These are phyloP conservation scores for Psophia crepitans DNA, from an alignment of 2,113 vertebrate species.

Conservation along the genomic window DNA sequence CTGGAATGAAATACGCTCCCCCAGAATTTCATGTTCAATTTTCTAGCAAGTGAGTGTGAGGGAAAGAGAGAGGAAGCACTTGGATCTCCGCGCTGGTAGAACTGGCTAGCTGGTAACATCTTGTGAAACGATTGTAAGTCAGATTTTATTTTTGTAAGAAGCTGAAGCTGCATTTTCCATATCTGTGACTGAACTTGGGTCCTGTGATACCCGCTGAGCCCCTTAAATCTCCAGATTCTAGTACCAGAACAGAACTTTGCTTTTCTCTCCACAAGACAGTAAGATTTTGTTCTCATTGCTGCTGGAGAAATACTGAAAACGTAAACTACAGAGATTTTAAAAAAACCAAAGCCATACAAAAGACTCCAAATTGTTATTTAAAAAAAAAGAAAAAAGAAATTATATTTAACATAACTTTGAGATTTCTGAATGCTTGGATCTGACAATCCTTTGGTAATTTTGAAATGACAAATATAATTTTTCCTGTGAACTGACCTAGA, in stretches of 20 bases:
- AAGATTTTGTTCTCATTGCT: background rate
- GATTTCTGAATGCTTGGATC: background rate
- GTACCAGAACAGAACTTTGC: background rate
- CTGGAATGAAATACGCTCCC: rapidly evolving
- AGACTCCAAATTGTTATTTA: background rate
- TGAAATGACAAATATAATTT: background rate
- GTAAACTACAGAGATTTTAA: background rate
- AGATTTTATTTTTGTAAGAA: background rate
- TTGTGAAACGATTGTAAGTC: background rate
- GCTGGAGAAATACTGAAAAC: background rate
- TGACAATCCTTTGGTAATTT: background rate
- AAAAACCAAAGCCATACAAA: background rate
- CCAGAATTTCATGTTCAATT: too few relatives aligned
- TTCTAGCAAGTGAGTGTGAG: rapidly evolving
- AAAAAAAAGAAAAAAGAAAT: background rate
- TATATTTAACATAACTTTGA: background rate
- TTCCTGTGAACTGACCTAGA: background rate
- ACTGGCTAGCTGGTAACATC: background rate
- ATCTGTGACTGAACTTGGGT: background rate
- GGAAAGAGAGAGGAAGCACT: background rate
- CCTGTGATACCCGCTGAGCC: rapidly evolving
- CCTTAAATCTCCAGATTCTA: background rate
- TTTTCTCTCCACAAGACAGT: background rate
- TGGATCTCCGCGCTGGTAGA: background rate
- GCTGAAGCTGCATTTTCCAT: background rate